Conservation (phyloP, 2,113 vertebrate genomes). For the Bettongia penicillata region DNA sequence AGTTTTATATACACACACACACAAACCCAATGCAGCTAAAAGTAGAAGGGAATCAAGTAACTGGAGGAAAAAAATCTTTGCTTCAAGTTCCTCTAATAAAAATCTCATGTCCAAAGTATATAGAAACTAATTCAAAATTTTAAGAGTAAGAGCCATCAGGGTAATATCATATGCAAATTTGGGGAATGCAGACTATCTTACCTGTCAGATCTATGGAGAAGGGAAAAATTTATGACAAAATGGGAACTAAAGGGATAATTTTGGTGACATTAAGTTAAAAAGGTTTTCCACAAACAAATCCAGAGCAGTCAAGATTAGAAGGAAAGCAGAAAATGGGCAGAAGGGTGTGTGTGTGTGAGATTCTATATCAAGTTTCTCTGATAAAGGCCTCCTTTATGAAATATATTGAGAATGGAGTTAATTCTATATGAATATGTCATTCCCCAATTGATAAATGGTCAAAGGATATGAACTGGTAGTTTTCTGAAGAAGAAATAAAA, state of each 20-base stretch:
- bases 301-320: no score
- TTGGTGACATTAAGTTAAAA: no score
- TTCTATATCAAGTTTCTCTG: neutral
- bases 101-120: neutral
- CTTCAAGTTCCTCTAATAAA: neutral
- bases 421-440: neutral
- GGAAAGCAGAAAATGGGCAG: no score
- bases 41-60: neutral
- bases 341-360: accelerated
- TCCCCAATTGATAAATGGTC: neutral
- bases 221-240: no score
- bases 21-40: neutral
- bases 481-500: neutral
- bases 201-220: no score
- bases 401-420: neutral
- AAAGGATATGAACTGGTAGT: neutral
- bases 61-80: neutral
- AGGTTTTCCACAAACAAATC: no score
- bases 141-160: no score
- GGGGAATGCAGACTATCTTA: no score
- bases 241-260: no score
- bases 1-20: neutral
- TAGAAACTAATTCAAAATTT: neutral
- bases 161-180: no score
- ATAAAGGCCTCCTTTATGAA: neutral